Evolutionary conservation across 1,140 invertebrate genomes (phyloP), one percentile per base, ranked within the genome.

Genomic region (Heterodera carotae): DNA sequence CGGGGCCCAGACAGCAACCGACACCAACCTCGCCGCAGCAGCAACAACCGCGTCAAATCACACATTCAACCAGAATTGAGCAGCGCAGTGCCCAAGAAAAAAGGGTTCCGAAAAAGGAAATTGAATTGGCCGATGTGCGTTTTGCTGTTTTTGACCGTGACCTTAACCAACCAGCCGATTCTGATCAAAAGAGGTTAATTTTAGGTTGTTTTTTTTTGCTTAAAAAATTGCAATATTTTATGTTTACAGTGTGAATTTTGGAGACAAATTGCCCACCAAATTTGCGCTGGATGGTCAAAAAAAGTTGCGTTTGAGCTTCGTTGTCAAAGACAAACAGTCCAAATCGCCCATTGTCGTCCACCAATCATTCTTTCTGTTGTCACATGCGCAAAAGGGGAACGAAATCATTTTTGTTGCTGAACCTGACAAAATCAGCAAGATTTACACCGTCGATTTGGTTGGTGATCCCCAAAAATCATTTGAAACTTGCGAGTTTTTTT

Each of bases 401-500:
- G 95, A 98, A 90, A 93, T 96, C 39, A 92, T 96, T 82, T 97
- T 95, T 88, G 92, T 97, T 34, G 93, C 94, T 22, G 95, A 97
- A 88, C 91, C 92, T n/a, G 95, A 96, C 86, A 90, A 90, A 67
- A 89, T 90, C 78, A 76, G 79, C 36, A 91, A 92, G 81, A 90
- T 92, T n/a, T 96, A 97, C 85, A 94, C 93, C 89, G 93, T 97
- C 82, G 94, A 97, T 86, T 90, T 96, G 90, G 93, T 94, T 88
- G 90, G 89, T 89, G n/a, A n/a, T n/a, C n/a, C n/a, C n/a, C n/a
- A n/a, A n/a, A n/a, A n/a, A n/a, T n/a, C n/a, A 48, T 70, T 66
- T 70, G 69, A 34, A 33, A 64, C 3, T 64, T 3, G 10, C 33
- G 62, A 66, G 62, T 69, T 27, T 69, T 69, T 18, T 7, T n/a